phyloP scores from a whole-genome alignment of 2,888 invertebrate species.

The Dexiosoma caninum region DNA sequence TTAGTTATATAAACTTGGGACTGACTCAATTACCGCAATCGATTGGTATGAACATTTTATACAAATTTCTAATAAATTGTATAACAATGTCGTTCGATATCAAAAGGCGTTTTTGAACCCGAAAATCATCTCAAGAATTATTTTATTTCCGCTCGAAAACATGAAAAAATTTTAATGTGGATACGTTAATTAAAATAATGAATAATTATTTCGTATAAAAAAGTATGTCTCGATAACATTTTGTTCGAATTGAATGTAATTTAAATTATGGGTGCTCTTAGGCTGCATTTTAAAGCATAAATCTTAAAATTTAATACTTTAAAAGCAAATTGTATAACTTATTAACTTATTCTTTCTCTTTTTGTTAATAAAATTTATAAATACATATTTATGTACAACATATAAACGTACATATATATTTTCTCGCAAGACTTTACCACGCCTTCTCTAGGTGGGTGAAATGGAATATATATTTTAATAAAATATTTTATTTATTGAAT shows the following conservation, averaged over 20 bases:
- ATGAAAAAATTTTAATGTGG: too few relatives aligned
- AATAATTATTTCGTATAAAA: too few relatives aligned
- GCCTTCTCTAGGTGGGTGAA: conserved; percentile 52
- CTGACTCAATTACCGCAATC: too few relatives aligned
- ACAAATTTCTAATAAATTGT: too few relatives aligned
- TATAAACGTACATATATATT: neutral
- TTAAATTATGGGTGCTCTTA: neutral
- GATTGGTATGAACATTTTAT: too few relatives aligned
- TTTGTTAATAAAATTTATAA: conserved; percentile 3
- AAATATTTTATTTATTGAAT: neutral
- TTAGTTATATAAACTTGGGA: too few relatives aligned
- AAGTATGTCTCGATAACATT: too few relatives aligned
- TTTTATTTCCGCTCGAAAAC: too few relatives aligned
- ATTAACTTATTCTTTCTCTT: conserved; percentile 29
- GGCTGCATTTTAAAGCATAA: neutral
- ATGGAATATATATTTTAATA: neutral
- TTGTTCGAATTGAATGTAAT: neutral
- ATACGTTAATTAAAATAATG: too few relatives aligned
- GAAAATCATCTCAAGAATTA: too few relatives aligned
- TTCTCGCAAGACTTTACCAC: conserved; percentile 47
- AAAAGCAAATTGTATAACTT: conserved; percentile 15
- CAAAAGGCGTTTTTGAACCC: too few relatives aligned
- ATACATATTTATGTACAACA: neutral
- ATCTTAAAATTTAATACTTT: neutral
- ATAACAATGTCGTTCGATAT: too few relatives aligned